Conservation (phyloP, 2,888 invertebrate genomes). For the Watsonalla cultraria region DNA sequence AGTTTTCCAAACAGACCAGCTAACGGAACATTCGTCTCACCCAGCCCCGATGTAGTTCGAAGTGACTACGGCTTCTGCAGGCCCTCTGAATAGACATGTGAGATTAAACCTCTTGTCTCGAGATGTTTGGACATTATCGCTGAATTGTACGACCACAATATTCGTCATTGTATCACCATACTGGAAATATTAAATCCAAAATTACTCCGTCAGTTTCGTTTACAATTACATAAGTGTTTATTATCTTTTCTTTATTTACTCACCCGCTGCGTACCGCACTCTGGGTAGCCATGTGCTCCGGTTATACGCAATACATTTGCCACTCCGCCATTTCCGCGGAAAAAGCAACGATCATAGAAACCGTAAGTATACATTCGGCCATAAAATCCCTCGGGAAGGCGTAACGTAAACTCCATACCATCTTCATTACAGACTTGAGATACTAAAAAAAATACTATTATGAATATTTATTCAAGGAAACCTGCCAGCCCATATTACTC, state of each 20-base stretch:
- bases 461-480: not conserved
- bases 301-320: constrained; percentile 90
- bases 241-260: not conserved
- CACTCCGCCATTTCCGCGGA: constrained; percentile 92
- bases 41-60: constrained; percentile 95
- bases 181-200: constrained; percentile 62
- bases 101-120: constrained; percentile 94
- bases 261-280: constrained; percentile 92
- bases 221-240: not conserved
- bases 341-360: constrained; percentile 93
- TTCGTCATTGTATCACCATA: constrained; percentile 96
- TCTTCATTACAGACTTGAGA: constrained; percentile 95
- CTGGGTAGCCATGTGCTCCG: constrained; percentile 94
- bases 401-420: constrained; percentile 94
- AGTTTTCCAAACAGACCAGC: constrained; percentile 32
- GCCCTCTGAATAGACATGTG: constrained; percentile 94
- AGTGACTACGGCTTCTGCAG: constrained; percentile 95
- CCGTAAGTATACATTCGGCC: constrained; percentile 95
- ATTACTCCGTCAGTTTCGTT: not conserved
- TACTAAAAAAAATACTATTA: constrained; percentile 72
- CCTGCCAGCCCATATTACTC: not conserved
- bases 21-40: constrained; percentile 68
- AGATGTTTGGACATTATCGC: constrained; percentile 94
- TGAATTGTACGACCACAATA: constrained; percentile 95
- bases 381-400: constrained; percentile 92